These are phyloP conservation scores for Nomada ferruginata DNA, from an alignment of 2,888 invertebrate species.

Conservation along the genomic window DNA sequence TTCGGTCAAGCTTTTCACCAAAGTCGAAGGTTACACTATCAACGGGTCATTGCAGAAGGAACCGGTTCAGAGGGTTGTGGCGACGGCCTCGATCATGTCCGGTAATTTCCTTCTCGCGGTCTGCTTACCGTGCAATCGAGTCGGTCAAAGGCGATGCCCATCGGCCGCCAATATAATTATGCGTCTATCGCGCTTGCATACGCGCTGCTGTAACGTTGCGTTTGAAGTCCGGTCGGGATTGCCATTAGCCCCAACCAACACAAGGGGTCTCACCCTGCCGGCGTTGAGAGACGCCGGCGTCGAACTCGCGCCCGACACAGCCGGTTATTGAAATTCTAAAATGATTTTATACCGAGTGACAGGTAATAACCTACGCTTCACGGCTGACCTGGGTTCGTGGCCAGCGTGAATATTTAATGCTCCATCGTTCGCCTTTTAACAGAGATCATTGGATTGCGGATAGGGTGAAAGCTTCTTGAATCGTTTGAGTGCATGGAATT, in stretches of 20 bases:
- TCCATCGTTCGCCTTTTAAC: constrained; percentile 51
- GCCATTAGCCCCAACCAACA: constrained; percentile 77
- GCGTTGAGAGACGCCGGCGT: constrained; percentile 47
- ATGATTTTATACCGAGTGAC: constrained; percentile 82
- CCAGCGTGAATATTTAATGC: constrained; percentile 72
- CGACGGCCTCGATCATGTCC: constrained; percentile 50
- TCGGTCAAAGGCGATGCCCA: constrained; percentile 80
- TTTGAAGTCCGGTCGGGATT: constrained; percentile 79
- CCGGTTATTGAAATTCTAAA: constrained; percentile 81
- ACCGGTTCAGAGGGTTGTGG: constrained; percentile 34
- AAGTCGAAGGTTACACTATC: constrained; percentile 12
- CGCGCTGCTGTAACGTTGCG: constrained; percentile 69
- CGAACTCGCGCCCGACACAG: constrained; percentile 30
- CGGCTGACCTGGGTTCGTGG: constrained; percentile 64
- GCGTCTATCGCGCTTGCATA: constrained; percentile 71
- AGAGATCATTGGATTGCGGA: constrained; percentile 32
- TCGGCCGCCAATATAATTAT: constrained; percentile 80
- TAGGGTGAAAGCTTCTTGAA: background rate
- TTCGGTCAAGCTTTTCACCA: background rate
- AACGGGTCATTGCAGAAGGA: constrained; percentile 12
- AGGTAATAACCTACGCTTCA: constrained; percentile 79
- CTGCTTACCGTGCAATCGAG: constrained; percentile 79
- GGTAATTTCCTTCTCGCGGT: constrained; percentile 78
- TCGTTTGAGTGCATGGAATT: background rate
- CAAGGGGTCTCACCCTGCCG: constrained; percentile 61